These are phyloP conservation scores for Epistrophe grossulariae DNA, from an alignment of 2,888 invertebrate genomes.

Conservation along the genomic window DNA sequence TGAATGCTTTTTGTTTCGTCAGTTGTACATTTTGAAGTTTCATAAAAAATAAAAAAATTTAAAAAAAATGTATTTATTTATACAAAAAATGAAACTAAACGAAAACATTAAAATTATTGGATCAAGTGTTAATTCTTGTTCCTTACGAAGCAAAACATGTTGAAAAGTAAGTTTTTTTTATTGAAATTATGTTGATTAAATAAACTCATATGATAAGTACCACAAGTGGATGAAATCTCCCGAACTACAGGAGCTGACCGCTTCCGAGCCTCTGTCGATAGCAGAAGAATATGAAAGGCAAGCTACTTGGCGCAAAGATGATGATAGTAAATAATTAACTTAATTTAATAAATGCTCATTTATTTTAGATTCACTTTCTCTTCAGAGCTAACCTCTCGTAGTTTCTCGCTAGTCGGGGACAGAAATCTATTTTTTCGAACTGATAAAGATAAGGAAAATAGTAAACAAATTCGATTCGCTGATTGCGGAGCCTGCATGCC, in stretches of 20 bases:
- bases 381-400: slow-evolving; percentile 95
- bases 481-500: slow-evolving; percentile 92
- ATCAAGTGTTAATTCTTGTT: slow-evolving; percentile 88
- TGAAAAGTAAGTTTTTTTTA: slow-evolving; percentile 86
- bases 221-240: slow-evolving; percentile 96
- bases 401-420: slow-evolving; percentile 95
- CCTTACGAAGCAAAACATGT: slow-evolving; percentile 94
- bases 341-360: neutral
- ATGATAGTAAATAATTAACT: slow-evolving; percentile 88
- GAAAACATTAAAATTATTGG: slow-evolving; percentile 87
- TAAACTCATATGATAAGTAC: slow-evolving; percentile 87
- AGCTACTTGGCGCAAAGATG: slow-evolving; percentile 92
- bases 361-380: slow-evolving; percentile 78
- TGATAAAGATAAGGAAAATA: slow-evolving; percentile 74
- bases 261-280: slow-evolving; percentile 93
- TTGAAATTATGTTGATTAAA: neutral
- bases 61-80: neutral
- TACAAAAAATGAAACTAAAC: slow-evolving; percentile 84
- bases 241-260: slow-evolving; percentile 92
- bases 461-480: slow-evolving; percentile 82
- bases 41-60: too few relatives aligned
- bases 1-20: too few relatives aligned
- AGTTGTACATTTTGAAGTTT: too few relatives aligned
- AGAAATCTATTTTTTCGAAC: slow-evolving; percentile 93
- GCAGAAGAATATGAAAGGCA: slow-evolving; percentile 97